phyloP scores from a whole-genome alignment of 2,888 invertebrate genomes.

The Reticulitermes lucifugus region DNA sequence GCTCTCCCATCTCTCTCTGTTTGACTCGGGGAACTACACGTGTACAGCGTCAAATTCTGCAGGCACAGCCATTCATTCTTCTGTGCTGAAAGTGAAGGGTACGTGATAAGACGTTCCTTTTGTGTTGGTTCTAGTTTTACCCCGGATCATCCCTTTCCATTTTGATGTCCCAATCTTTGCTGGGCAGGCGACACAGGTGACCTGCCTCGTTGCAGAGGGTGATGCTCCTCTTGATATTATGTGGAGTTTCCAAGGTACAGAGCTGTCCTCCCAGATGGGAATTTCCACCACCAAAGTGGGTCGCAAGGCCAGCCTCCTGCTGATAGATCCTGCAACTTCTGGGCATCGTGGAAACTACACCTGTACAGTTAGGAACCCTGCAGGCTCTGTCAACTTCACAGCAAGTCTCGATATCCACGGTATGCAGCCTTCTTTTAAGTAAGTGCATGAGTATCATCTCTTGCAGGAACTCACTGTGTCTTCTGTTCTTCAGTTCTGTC shows the following conservation, averaged over 20 bases:
- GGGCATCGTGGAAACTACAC: slow-evolving; percentile 61
- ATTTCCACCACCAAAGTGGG: slow-evolving; percentile 63
- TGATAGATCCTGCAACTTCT: slow-evolving; percentile 61
- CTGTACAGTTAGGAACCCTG: slow-evolving; percentile 60
- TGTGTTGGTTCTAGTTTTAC: slow-evolving; percentile 74
- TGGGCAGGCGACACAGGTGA: slow-evolving; percentile 83
- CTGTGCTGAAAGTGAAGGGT: slow-evolving; percentile 68
- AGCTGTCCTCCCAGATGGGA: slow-evolving; percentile 60
- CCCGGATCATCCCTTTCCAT: slow-evolving; percentile 84
- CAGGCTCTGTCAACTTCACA: slow-evolving; percentile 59
- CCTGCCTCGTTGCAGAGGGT: slow-evolving; percentile 73
- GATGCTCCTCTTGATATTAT: slow-evolving; percentile 68
- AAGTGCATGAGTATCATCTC: slow-evolving; percentile 39
- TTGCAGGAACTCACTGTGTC: slow-evolving; percentile 17
- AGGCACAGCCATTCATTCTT: slow-evolving; percentile 67
- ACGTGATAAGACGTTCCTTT: slow-evolving; percentile 16
- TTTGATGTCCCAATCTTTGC: slow-evolving; percentile 81
- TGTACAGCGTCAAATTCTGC: slow-evolving; percentile 71
- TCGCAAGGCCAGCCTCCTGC: slow-evolving; percentile 65
- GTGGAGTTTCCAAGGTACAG: slow-evolving; percentile 67
- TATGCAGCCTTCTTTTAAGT: slow-evolving; percentile 31
- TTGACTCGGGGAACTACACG: slow-evolving; percentile 67
- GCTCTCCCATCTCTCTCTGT: slow-evolving; percentile 63
- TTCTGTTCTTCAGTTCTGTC: slow-evolving; percentile 17
- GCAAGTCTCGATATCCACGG: slow-evolving; percentile 54